Conservation (phyloP, 2,888 invertebrate genomes). For the Acheta domesticus region DNA sequence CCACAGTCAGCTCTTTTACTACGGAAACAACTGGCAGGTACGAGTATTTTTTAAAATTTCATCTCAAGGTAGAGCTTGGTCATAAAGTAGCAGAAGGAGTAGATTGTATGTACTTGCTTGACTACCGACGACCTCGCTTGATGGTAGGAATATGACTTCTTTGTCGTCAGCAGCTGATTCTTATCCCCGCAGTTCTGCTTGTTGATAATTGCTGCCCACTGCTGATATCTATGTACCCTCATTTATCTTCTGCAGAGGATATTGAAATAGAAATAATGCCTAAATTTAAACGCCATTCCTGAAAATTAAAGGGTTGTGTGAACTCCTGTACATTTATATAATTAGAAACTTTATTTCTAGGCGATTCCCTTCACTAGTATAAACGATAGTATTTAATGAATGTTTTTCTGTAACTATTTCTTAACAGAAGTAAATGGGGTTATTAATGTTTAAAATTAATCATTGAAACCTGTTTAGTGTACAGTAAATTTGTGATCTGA, state of each 20-base stretch:
- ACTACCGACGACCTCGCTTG: conserved; percentile 32
- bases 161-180: conserved; percentile 29
- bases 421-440: too few species aligned
- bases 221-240: background rate
- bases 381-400: too few species aligned
- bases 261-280: background rate
- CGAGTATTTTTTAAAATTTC: conserved; percentile 44
- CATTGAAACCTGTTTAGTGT: background rate
- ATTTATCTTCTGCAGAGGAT: background rate
- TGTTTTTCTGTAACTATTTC: too few species aligned
- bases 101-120: conserved; percentile 26
- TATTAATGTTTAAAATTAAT: too few species aligned
- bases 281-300: background rate
- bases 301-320: background rate
- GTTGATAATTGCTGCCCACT: background rate
- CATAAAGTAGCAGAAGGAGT: conserved; percentile 23
- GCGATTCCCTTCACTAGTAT: too few species aligned
- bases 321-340: background rate
- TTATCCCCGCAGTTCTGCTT: background rate
- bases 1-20: conserved; percentile 92
- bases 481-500: too few species aligned
- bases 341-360: background rate
- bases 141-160: conserved; percentile 23
- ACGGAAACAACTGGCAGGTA: conserved; percentile 95
- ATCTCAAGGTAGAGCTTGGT: background rate